Conservation (phyloP, 1,140 invertebrate species). For the Cherax destructor region DNA sequence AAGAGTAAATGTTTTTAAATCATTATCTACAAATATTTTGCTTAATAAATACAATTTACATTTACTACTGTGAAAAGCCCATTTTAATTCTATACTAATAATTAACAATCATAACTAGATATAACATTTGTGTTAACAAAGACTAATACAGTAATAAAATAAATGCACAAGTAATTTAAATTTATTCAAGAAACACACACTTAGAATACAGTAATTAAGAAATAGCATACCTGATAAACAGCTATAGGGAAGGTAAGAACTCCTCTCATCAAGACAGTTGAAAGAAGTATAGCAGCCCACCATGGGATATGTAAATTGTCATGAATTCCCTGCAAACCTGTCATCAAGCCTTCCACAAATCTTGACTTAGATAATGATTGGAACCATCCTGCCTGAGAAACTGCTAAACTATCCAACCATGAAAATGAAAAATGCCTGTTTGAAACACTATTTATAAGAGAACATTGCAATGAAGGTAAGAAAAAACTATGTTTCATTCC, state of each 20-base stretch:
- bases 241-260: slow-evolving; percentile 85
- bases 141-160: too few species aligned
- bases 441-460: background rate
- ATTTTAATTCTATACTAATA: too few species aligned
- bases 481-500: background rate
- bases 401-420: slow-evolving; percentile 39
- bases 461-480: background rate
- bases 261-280: slow-evolving; percentile 82
- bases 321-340: slow-evolving; percentile 81
- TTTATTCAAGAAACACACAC: background rate
- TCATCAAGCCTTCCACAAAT: slow-evolving; percentile 48
- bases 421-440: slow-evolving; percentile 28
- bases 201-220: background rate
- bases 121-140: too few species aligned
- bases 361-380: slow-evolving; percentile 31
- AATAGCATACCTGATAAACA: slow-evolving; percentile 80
- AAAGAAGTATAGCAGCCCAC: slow-evolving; percentile 86
- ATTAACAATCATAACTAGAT: too few species aligned
- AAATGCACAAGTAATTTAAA: background rate
- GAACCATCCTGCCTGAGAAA: slow-evolving; percentile 50
- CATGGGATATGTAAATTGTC: slow-evolving; percentile 85
- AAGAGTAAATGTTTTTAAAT: too few species aligned
- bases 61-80: too few species aligned
- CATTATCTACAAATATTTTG: too few species aligned
- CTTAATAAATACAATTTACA: too few species aligned